Conservation (phyloP, 1,140 invertebrate species). For the Gonioctena quinquepunctata region DNA sequence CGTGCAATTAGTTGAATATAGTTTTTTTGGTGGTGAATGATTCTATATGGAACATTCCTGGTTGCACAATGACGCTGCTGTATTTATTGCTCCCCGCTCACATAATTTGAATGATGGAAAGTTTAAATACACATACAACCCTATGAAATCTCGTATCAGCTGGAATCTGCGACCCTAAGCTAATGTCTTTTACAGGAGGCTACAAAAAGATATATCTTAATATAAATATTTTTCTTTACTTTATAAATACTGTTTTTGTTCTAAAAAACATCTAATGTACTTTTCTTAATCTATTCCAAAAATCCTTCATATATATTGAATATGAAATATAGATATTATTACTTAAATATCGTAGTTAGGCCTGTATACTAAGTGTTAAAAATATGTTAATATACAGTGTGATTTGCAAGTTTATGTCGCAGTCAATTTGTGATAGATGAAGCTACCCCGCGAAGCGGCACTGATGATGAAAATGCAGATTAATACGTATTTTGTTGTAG, state of each 20-base stretch:
- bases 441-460: conserved; percentile 25
- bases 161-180: conserved; percentile 52
- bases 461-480: conserved; percentile 30
- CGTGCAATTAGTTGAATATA: no score
- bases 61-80: no score
- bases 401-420: conserved; percentile 46
- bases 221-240: conserved; percentile 48
- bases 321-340: conserved; percentile 54
- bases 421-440: conserved; percentile 42
- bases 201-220: conserved; percentile 55
- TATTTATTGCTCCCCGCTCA: no score
- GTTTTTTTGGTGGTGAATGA: no score
- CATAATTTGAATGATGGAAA: no score
- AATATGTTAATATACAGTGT: conserved; percentile 57
- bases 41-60: no score
- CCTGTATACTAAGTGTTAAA: conserved; percentile 57
- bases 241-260: conserved; percentile 53
- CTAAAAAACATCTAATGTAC: conserved; percentile 51
- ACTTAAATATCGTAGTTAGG: conserved; percentile 55
- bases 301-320: conserved; percentile 49
- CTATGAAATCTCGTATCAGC: conserved; percentile 45
- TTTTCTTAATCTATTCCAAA: conserved; percentile 47
- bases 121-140: no score
- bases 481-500: background rate
- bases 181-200: conserved; percentile 52